Conservation (phyloP, 2,888 invertebrate species). For the Polydrusus cervinus region DNA sequence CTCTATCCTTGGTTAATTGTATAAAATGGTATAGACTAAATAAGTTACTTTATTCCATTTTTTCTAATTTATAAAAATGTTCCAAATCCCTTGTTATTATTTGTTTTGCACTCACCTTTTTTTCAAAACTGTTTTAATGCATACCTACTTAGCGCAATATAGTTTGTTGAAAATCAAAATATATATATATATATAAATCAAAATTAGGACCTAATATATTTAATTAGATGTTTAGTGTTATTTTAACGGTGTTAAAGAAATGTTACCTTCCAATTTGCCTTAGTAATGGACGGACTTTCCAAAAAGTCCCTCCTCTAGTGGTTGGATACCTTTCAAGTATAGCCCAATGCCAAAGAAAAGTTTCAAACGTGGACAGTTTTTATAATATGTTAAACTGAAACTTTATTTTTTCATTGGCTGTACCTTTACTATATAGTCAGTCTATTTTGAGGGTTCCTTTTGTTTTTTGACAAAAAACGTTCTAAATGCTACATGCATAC, state of each 20-base stretch:
- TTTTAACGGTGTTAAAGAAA: constrained; percentile 35
- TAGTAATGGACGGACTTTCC: neutral
- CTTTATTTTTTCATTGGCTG: too few species aligned
- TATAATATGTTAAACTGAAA: too few species aligned
- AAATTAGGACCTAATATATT: constrained; percentile 39
- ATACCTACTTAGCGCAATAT: constrained; percentile 16
- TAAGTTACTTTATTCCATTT: too few species aligned
- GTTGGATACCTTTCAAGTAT: neutral
- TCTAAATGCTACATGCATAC: too few species aligned
- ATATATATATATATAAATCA: constrained; percentile 22
- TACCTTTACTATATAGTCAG: too few species aligned
- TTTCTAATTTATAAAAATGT: too few species aligned
- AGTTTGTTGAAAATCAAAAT: constrained; percentile 29
- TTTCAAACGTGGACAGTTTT: too few species aligned
- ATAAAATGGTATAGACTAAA: too few species aligned
- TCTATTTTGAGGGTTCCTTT: too few species aligned
- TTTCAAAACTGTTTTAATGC: constrained; percentile 15
- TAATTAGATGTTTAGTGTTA: constrained; percentile 40
- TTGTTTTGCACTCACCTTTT: constrained; percentile 18
- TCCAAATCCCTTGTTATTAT: neutral
- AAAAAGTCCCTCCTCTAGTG: neutral
- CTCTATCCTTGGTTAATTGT: too few species aligned
- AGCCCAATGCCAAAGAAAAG: neutral
- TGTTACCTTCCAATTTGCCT: constrained; percentile 32
- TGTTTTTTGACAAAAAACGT: too few species aligned